Conservation (phyloP, 2,888 invertebrate genomes). For the Leptarthrus brevirostris region DNA sequence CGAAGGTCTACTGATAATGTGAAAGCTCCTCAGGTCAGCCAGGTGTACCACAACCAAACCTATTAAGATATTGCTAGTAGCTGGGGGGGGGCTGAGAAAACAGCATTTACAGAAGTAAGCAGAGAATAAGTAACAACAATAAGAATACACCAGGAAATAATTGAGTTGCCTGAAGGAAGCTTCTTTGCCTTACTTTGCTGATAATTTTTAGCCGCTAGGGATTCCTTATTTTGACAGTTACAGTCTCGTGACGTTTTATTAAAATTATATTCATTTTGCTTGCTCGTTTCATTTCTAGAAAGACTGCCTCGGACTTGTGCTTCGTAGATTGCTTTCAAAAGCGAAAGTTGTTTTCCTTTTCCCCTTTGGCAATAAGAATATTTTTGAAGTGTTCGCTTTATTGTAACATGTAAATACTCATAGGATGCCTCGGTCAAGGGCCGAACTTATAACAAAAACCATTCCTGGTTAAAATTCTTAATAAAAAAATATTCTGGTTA, state of each 20-base stretch:
- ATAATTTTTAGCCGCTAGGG: constrained; percentile 43
- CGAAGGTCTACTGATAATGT: constrained; percentile 31
- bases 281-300: neutral
- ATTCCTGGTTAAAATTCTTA: too few relatives aligned
- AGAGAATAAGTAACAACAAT: constrained; percentile 47
- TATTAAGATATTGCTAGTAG: constrained; percentile 12
- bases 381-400: too few relatives aligned
- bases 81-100: neutral
- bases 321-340: constrained; percentile 5
- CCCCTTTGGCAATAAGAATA: too few relatives aligned
- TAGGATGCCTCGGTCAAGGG: too few relatives aligned
- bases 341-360: constrained; percentile 19
- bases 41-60: constrained; percentile 48
- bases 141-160: constrained; percentile 51
- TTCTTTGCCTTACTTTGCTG: constrained; percentile 27
- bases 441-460: too few relatives aligned
- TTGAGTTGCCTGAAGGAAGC: constrained; percentile 51
- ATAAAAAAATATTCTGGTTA: too few relatives aligned
- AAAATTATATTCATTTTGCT: constrained; percentile 12
- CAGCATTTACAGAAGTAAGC: constrained; percentile 1
- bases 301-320: constrained; percentile 7
- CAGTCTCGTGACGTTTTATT: constrained; percentile 5
- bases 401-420: too few relatives aligned
- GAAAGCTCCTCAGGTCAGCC: constrained; percentile 51
- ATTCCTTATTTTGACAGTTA: constrained; percentile 37